A percentile compares a stretch with the other conserved stretches of the same genome.
These are phyloP conservation scores for Gyps fulvus DNA, from an alignment of 2,113 vertebrate species.

Conservation along the genomic window DNA sequence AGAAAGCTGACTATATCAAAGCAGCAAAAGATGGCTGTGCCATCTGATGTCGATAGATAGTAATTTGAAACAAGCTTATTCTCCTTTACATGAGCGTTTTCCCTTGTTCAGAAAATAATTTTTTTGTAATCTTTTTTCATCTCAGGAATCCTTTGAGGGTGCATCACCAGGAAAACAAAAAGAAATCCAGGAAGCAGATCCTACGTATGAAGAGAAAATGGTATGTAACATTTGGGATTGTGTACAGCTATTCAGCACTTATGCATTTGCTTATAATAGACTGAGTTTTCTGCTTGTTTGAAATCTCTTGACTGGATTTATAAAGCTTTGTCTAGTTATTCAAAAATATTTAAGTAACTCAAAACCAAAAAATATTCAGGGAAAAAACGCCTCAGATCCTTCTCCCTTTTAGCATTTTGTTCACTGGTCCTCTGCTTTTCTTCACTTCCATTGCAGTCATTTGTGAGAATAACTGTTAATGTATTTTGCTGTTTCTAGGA, in stretches of 20 bases:
- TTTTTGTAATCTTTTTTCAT: constrained; percentile 19
- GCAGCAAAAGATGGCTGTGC: neutral
- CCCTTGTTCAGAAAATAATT: neutral
- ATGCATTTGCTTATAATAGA: neutral
- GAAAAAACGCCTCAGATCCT: fast-evolving
- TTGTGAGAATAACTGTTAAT: neutral
- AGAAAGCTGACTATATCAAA: neutral
- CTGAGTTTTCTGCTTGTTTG: neutral
- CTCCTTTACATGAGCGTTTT: neutral
- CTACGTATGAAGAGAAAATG: constrained; percentile 97
- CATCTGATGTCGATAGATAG: neutral
- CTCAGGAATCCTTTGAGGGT: constrained; percentile 79
- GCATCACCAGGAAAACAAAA: constrained; percentile 80
- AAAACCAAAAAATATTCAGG: neutral
- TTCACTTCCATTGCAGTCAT: neutral
- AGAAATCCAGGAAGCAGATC: constrained; percentile 79
- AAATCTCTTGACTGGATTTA: neutral
- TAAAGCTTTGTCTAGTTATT: neutral
- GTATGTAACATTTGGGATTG: constrained; percentile 66
- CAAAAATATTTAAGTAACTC: neutral
- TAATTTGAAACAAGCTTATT: neutral
- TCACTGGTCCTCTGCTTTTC: neutral
- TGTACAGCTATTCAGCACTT: neutral
- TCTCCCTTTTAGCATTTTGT: neutral
- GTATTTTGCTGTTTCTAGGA: neutral